These are phyloP conservation scores for Oceanodroma tethys DNA, from an alignment of 2,113 vertebrate genomes.

Conservation along the genomic window DNA sequence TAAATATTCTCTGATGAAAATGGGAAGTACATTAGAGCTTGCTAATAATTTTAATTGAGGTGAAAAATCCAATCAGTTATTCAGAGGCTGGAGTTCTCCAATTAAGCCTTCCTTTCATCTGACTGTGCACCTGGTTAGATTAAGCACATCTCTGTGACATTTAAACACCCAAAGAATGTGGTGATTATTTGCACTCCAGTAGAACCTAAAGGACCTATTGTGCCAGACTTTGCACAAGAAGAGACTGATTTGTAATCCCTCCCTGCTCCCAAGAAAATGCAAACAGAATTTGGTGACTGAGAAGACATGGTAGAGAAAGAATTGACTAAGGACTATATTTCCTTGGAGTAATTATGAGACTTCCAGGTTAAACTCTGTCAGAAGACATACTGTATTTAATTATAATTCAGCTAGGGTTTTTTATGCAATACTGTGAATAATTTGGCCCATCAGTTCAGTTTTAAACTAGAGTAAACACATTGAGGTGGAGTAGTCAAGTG, in stretches of 20 bases:
- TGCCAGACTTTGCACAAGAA: not conserved
- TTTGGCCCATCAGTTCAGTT: not conserved
- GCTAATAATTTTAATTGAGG: slow-evolving; percentile 15
- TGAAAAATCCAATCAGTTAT: slow-evolving; percentile 14
- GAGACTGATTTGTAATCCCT: not conserved
- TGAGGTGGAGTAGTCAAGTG: not conserved
- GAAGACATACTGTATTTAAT: not conserved
- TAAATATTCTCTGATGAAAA: not conserved
- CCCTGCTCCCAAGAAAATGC: not conserved
- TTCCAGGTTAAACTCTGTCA: not conserved
- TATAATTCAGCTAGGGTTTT: not conserved
- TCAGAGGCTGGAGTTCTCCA: not conserved
- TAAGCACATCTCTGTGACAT: not conserved
- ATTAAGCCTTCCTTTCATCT: slow-evolving; percentile 3
- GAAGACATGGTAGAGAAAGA: not conserved
- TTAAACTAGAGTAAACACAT: not conserved
- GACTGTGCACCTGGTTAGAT: not conserved
- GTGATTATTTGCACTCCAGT: slow-evolving; percentile 3
- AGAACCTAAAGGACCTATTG: not conserved
- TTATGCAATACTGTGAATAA: not conserved
- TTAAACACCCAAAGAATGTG: not conserved
- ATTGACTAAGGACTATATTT: not conserved
- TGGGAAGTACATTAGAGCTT: not conserved
- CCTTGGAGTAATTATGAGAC: not conserved
- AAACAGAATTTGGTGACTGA: not conserved